Evolutionary conservation across 2,797 vertebrate genomes (phyloP), one percentile per base, ranked within the genome.

Genomic region (Thaleichthys pacificus): DNA sequence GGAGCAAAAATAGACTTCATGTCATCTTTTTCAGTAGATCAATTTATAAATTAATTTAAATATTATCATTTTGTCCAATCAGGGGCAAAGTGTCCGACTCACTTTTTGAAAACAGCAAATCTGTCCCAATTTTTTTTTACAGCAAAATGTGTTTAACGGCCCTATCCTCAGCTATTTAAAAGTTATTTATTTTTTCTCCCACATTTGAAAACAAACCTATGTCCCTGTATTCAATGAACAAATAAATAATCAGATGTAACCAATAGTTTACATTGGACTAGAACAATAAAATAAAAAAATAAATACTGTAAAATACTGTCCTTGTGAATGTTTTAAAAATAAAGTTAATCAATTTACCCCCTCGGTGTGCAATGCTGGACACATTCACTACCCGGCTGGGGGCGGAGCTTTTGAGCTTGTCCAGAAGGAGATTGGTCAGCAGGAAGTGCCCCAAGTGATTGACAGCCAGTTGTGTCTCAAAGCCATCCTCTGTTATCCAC

Each of bases 381-480:
- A 93, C 91, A 0, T 77, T 93, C 62, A 94, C 76, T 24, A 94
- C 87, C 0, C 91, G 90, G 69, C 92, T 93, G 64, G 91, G 91
- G 79, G 83, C 35, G 21, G 90, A 92, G 85, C 80, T 86, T 68
- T 82, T 91, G 8, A 94, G 85, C 69, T 79, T 85, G 0, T 85
- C 90, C 73, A 93, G 77, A 65, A 94, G 85, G 62, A 92, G 76
- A 77, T 88, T 93, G 74, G 91, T 93, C 69, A 93, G 68, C 49
- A 94, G 86, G 76, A 93, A 94, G 81, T 93, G 93, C 61, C 92
- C 90, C 71, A 94, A 79, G 69, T 93, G 92, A 87, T 93, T 94
- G 83, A 93, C 90, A 61, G 84, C 92, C 7, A 93, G 57, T 70
- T 93, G 92, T n/a, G 89, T 93, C 82, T 94, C 93, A 71, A 89